Evolutionary conservation across 2,888 invertebrate species (phyloP).

Genomic region (Drosophila neonasuta): DNA sequence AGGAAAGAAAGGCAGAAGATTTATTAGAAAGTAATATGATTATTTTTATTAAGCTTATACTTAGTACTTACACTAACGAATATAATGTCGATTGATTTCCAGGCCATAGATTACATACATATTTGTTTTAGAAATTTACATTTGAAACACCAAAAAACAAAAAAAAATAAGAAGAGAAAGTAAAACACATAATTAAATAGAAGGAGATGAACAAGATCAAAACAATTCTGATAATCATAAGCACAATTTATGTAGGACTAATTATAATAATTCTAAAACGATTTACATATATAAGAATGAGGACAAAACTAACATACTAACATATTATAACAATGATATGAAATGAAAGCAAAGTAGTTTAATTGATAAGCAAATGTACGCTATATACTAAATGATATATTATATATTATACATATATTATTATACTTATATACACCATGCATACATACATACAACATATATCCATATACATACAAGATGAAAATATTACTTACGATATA

Average conservation of each 20-base stretch:
- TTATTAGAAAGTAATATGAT: constrained; percentile 31
- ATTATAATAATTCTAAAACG: constrained; percentile 31
- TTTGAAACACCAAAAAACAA: constrained; percentile 26
- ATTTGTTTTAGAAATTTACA: constrained; percentile 34
- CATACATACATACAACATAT: constrained; percentile 33
- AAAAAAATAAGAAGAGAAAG: too few relatives aligned
- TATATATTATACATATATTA: constrained; percentile 15
- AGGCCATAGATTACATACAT: constrained; percentile 34
- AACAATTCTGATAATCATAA: constrained; percentile 73
- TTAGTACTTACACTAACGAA: constrained; percentile 2
- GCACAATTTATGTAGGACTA: constrained; percentile 65
- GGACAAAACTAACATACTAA: constrained; percentile 8
- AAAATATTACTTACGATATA: constrained; percentile 38
- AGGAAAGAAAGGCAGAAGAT: neutral
- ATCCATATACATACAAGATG: constrained; percentile 44
- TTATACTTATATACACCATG: constrained; percentile 37
- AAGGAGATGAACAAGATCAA: constrained; percentile 22
- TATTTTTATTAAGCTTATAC: constrained; percentile 48
- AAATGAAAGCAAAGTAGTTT: constrained; percentile 58
- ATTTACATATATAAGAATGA: constrained; percentile 22
- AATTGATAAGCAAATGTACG: constrained; percentile 67
- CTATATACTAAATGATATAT: constrained; percentile 36
- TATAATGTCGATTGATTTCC: constrained; percentile 39
- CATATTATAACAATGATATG: constrained; percentile 33
- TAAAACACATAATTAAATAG: neutral